Evolutionary conservation across 2,113 vertebrate genomes (phyloP), one percentile per base, ranked within the genome.

Genomic region (Chloropsis hardwickii): DNA sequence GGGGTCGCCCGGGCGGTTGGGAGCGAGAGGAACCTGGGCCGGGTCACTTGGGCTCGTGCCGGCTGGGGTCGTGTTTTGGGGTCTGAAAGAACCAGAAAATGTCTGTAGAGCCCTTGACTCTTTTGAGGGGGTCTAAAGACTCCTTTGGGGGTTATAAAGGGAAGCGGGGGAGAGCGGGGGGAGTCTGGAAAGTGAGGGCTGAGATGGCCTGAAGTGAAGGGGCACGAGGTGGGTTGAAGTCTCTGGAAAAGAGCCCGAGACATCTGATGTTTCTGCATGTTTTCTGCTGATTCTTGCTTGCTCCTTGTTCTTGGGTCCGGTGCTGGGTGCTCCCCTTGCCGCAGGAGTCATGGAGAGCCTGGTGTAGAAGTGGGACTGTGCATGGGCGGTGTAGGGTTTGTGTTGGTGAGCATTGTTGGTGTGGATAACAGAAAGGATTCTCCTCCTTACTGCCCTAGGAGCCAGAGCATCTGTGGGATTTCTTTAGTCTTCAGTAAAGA

Each of bases 341-440:
- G 2, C 33, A 3, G 39, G 10, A 20, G 15, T 64, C 48, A 0
- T 1, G 23, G 37, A 8, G 42, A 82, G 29, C 53, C 12, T 14
- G 29, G 35, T 2, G 4, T 35, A 2, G 20, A 6, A 39, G 3
- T 5, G 23, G 24, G 12, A 6, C 40, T 14, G 20, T 25, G 20
- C 0, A 0, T 7, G 9, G 3, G 61, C 5, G 0, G 20, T 3
- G 3, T 24, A 2, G 42, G 42, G 1, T 53, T 73, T 29, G 72
- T 5, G 2, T 6, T 27, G 58, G 19, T n/a, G 14, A 19, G 28
- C 40, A 0, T 10, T 39, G 58, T 13, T 29, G 19, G 10, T 51
- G 47, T 10, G 45, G 35, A 2, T 62, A 18, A 73, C 31, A 61
- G 14, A 24, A 65, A 5, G 37, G 35, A 15, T 57, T 70, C 69